Conservation (phyloP, 2,888 invertebrate species). For the Protophormia terraenovae region DNA sequence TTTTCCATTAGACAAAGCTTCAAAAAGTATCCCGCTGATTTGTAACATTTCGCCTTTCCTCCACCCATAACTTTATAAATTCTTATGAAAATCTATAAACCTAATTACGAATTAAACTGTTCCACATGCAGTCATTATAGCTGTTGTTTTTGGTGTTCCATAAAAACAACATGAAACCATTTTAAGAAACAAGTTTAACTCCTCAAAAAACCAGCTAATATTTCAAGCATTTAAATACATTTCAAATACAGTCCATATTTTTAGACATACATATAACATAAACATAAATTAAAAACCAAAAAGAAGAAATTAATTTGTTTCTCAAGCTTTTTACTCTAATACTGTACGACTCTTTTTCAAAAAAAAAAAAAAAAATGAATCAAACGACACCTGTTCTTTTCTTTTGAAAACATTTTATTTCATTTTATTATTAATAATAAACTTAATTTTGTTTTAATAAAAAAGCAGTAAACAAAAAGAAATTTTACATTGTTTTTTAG, state of each 20-base stretch:
- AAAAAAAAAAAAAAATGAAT: neutral
- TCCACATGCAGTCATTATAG: neutral
- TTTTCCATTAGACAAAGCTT: neutral
- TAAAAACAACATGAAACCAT: neutral
- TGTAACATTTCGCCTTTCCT: neutral
- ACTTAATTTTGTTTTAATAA: slow-evolving; percentile 2
- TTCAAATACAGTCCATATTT: neutral
- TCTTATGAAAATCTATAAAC: neutral
- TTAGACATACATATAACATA: neutral
- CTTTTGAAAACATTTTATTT: neutral
- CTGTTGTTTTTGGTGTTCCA: neutral
- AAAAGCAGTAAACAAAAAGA: neutral
- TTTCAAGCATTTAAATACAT: neutral
- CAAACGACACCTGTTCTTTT: slow-evolving; percentile 31
- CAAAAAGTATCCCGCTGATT: neutral
- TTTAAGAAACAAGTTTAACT: neutral
- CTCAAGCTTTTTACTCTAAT: neutral
- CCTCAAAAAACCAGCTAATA: neutral
- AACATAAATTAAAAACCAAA: neutral
- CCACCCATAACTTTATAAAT: neutral
- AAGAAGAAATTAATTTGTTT: slow-evolving; percentile 6
- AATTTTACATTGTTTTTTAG: neutral
- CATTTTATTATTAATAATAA: slow-evolving; percentile 14
- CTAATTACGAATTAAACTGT: neutral
- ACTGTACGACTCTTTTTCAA: neutral